These are phyloP conservation scores for Gobius niger DNA, from an alignment of 2,113 vertebrate species.

Conservation along the genomic window DNA sequence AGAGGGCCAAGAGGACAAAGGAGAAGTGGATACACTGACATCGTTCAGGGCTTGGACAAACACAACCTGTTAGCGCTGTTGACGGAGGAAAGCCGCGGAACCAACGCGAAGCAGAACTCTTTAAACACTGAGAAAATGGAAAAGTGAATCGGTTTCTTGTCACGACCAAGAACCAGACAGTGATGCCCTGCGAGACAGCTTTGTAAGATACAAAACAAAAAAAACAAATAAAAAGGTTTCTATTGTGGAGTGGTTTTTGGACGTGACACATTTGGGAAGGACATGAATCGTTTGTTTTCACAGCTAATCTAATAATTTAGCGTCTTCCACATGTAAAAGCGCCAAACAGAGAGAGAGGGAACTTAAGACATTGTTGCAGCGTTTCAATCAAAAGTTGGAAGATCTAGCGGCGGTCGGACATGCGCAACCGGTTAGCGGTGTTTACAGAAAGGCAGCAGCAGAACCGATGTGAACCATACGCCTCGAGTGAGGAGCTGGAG, in stretches of 20 bases:
- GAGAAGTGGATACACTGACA: slow-evolving; percentile 1
- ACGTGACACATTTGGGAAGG: no score
- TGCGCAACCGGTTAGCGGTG: slow-evolving; percentile 62
- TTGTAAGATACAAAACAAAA: no score
- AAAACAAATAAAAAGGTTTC: no score
- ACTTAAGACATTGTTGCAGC: background rate
- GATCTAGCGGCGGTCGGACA: slow-evolving; percentile 48
- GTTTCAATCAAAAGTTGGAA: slow-evolving; percentile 28
- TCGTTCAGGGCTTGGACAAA: slow-evolving; percentile 2
- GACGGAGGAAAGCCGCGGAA: slow-evolving; percentile 12
- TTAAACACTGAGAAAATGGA: no score
- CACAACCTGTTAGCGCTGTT: slow-evolving; percentile 8
- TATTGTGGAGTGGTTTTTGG: no score
- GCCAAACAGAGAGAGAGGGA: no score
- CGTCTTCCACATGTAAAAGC: no score
- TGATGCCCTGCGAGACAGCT: no score
- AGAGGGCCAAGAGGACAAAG: slow-evolving; percentile 18
- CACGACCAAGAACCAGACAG: no score
- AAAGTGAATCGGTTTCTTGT: no score
- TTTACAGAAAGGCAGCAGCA: slow-evolving; percentile 69
- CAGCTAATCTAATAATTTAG: no score
- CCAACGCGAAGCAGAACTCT: slow-evolving; percentile 33
- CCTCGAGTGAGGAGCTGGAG: slow-evolving; percentile 30
- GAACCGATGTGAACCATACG: slow-evolving; percentile 72
- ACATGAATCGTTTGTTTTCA: background rate